Conservation (phyloP, 2,797 vertebrate genomes). For the Lepidocolaptes lacrymiger region DNA sequence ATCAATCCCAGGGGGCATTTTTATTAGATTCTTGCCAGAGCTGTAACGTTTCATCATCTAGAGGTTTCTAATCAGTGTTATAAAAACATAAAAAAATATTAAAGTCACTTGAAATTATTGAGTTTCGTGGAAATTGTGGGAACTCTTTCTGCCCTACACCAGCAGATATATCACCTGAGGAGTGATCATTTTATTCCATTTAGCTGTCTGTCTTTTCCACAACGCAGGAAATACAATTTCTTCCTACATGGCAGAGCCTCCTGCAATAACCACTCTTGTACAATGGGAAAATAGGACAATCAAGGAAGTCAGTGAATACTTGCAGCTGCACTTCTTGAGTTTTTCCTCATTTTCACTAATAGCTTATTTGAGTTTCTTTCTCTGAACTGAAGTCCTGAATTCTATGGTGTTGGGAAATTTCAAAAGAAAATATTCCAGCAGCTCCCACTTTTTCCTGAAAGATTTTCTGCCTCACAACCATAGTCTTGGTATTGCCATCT, state of each 20-base stretch:
- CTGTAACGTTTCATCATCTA: constrained; percentile 38
- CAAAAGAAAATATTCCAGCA: neutral
- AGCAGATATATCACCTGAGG: neutral
- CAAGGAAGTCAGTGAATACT: neutral
- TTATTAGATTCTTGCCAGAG: constrained; percentile 35
- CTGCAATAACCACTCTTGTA: constrained; percentile 5
- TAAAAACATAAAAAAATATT: constrained; percentile 36
- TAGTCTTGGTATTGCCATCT: neutral
- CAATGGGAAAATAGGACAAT: constrained; percentile 13
- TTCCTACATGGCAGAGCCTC: neutral
- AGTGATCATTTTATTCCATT: neutral
- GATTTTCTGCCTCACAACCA: neutral
- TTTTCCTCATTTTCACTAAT: neutral
- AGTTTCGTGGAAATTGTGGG: neutral
- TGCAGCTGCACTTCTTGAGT: neutral
- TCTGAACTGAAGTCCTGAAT: neutral
- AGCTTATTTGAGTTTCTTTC: neutral
- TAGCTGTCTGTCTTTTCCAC: neutral
- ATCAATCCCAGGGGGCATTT: constrained; percentile 9
- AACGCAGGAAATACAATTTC: neutral
- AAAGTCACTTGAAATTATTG: constrained; percentile 39
- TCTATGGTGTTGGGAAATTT: neutral
- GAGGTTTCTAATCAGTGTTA: constrained; percentile 40
- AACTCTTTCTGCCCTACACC: neutral
- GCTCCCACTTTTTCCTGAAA: neutral